Base-by-base conservation (phyloP, 1,140 invertebrate genomes). In the Hypothenemus hampei region DNA sequence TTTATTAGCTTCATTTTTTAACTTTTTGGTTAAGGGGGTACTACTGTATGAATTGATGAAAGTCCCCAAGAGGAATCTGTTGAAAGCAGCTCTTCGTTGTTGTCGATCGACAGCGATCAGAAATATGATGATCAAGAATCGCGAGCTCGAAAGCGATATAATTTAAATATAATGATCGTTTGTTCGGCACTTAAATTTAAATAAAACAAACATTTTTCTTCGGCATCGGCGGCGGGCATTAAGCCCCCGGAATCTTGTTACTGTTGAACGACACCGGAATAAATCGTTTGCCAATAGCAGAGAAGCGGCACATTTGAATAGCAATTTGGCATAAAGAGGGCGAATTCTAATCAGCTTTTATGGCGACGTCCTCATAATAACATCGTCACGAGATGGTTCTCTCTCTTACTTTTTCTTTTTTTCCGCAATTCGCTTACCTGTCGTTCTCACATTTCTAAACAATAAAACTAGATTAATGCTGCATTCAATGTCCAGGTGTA, bases 321-420 rank as follows among this genome's bases (percentile, higher is more conserved):
- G 65, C 67, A 67, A 69, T 69, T 69, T 69, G 61, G 67, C 63
- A 66, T 65, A 57, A 64, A 63, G 63, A 49, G 64, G 64, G 64
- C 62, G 65, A 67, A 69, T 69, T 69, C 67, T 69, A 69, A 69
- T 69, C 67, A 69, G 67, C 61, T 67, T 68, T 68, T 68, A 68
- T 56, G 67, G 36, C 26, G n/a, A n/a, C n/a, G n/a, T n/a, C n/a
- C n/a, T n/a, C n/a, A n/a, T n/a, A n/a, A n/a, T n/a, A n/a, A n/a
- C n/a, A n/a, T n/a, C n/a, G n/a, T n/a, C n/a, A n/a, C n/a, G n/a
- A n/a, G n/a, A n/a, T n/a, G n/a, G n/a, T n/a, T n/a, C n/a, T n/a
- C n/a, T n/a, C n/a, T n/a, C n/a, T n/a, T n/a, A n/a, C n/a, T n/a
- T n/a, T n/a, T n/a, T n/a, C n/a, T n/a, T n/a, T n/a, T n/a, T n/a